Evolutionary conservation across 23 tunicate genomes (phyloP), one percentile per base, ranked within the genome.

Genomic region (Oikopleura albicans): DNA sequence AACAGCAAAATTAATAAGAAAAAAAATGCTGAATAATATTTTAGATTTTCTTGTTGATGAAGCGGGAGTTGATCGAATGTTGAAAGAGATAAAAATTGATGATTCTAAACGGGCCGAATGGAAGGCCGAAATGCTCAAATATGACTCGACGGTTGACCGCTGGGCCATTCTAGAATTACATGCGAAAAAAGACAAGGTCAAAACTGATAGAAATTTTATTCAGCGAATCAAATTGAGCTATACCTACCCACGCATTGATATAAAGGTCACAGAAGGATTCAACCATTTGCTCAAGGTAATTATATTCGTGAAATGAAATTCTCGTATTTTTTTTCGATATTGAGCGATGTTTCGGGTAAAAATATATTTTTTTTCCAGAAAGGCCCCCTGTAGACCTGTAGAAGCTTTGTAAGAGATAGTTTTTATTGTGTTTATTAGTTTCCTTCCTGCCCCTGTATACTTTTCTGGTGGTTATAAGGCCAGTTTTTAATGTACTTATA

Each of bases 171-270:
- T 71, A 12, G 79, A 71, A n/a, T 35, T 22, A 35, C 27, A 71
- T 4, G 2, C 27, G 4, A 71, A 29, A 71, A 29, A 71, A 31
- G 37, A 4, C 31, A 16, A 71, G 2, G 31, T 4, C 31, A 27
- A 71, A 71, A 27, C 28, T 22, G 79, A 71, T n/a, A 16, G 34
- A 71, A 4, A 22, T 71, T 71, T 71, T n/a, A 71, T 71, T n/a
- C 31, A 71, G 34, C 79, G 79, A 91, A 95, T 95, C 39, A 90
- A 91, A 90, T 84, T 95, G 56, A 90, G 88, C 66, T 90, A 84
- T 66, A 88, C 91, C 76, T 91, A 88, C 86, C 99, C 99, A 2
- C 83, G 99, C 31, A 89, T 95, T 40, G 99, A 95, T 84, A 91
- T 76, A 38, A 95, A 95, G 71, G 99, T 95, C 57, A 89, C 86